Evolutionary conservation across 2,888 invertebrate genomes (phyloP).

Genomic region (Bombylius major): DNA sequence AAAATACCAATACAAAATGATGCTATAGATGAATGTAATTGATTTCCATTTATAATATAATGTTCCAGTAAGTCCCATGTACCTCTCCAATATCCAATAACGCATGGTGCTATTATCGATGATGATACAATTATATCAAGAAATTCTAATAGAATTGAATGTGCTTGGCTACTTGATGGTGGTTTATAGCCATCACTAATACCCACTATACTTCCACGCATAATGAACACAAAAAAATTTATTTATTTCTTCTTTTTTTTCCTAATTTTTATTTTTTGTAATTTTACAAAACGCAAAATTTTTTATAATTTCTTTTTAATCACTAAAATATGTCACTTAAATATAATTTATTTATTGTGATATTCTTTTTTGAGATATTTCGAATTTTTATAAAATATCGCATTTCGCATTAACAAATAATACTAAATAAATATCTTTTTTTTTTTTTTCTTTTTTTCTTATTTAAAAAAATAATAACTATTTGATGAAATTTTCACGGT

Average conservation of each 20-base stretch:
- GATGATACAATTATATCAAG: conserved; percentile 62
- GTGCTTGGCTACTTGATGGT: conserved; percentile 13
- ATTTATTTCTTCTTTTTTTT: background rate
- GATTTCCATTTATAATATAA: conserved; percentile 51
- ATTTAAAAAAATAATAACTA: no score
- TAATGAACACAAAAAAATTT: background rate
- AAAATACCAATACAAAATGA: conserved; percentile 58
- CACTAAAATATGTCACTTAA: no score
- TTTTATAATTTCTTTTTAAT: no score
- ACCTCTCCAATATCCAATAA: conserved; percentile 78
- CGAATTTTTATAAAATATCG: no score
- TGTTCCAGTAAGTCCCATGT: conserved; percentile 69
- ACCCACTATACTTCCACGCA: conserved; percentile 18
- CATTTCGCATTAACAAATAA: no score
- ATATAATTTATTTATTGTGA: no score
- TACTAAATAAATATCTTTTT: no score
- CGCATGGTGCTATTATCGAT: conserved; percentile 61
- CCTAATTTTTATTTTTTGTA: no score
- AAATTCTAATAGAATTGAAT: conserved; percentile 46
- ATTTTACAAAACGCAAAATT: no score
- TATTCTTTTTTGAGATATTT: no score
- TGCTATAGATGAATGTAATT: conserved; percentile 48
- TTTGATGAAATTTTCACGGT: no score
- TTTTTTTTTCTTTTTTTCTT: no score
- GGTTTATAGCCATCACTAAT: conserved; percentile 7